phyloP scores from a whole-genome alignment of 1,140 invertebrate genomes.

The Drosophila pachea region DNA sequence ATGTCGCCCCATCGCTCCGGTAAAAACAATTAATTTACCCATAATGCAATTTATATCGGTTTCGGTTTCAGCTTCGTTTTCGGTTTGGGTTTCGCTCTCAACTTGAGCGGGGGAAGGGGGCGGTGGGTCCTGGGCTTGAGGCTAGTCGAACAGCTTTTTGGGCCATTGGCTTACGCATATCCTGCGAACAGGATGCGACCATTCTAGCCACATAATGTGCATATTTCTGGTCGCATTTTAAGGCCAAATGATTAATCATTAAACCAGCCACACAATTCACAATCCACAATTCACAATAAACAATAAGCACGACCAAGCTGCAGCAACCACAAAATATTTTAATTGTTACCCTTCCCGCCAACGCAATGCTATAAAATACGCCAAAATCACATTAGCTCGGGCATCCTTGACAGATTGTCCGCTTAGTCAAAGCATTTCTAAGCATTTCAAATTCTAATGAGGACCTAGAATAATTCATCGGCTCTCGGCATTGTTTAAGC shows the following conservation, averaged over 20 bases:
- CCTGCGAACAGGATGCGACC: slow-evolving; percentile 1
- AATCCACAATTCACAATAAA: slow-evolving; percentile 28
- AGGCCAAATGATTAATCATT: slow-evolving; percentile 75
- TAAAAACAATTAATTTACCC: slow-evolving; percentile 75
- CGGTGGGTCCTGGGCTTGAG: neutral
- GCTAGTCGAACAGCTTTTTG: neutral
- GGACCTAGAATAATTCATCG: no score
- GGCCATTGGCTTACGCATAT: slow-evolving; percentile 17
- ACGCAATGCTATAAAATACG: neutral
- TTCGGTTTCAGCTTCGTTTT: slow-evolving; percentile 34
- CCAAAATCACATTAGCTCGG: no score
- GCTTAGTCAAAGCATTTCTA: neutral
- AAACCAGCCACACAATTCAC: slow-evolving; percentile 44
- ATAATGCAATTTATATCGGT: slow-evolving; percentile 77
- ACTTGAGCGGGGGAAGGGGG: no score
- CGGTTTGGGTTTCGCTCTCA: neutral
- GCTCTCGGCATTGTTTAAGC: no score
- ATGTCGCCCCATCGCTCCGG: slow-evolving; percentile 50
- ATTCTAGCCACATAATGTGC: slow-evolving; percentile 64
- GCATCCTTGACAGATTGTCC: slow-evolving; percentile 7
- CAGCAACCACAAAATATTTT: slow-evolving; percentile 32
- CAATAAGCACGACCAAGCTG: slow-evolving; percentile 13
- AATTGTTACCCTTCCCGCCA: slow-evolving; percentile 20
- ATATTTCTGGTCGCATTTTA: slow-evolving; percentile 66
- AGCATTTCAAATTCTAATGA: no score